Percentiles rank a stretch among this genome's conserved stretches.
Conservation (phyloP, 1,140 invertebrate species). For the Saxidomus purpurata region DNA sequence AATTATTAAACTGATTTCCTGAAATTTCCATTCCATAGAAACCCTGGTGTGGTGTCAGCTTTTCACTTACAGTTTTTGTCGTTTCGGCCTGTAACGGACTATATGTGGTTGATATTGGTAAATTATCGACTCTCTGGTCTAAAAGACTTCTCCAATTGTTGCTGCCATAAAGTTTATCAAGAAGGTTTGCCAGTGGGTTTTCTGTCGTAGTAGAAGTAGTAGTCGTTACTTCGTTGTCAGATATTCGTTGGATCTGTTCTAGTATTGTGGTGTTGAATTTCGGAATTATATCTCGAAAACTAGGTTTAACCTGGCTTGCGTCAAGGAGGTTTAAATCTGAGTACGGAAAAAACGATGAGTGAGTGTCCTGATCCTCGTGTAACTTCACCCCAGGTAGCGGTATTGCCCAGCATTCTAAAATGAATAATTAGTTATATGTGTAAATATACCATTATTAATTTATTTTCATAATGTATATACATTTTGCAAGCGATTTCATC, state of each 20-base stretch:
- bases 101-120: neutral
- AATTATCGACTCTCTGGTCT: neutral
- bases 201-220: neutral
- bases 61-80: neutral
- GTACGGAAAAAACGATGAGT: neutral
- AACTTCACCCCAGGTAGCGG: conserved; percentile 12
- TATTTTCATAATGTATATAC: no score
- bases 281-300: conserved; percentile 4
- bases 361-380: neutral
- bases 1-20: neutral
- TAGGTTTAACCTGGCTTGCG: neutral
- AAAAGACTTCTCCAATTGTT: neutral
- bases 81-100: neutral
- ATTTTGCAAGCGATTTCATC: no score
- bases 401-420: neutral
- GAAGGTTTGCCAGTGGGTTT: conserved; percentile 40
- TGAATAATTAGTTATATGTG: no score
- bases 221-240: neutral
- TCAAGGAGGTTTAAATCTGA: neutral
- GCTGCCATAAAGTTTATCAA: conserved; percentile 43
- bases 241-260: neutral
- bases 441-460: no score
- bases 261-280: neutral
- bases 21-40: conserved; percentile 25
- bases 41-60: neutral